Evolutionary conservation across 2,888 invertebrate genomes (phyloP).

Genomic region (Trichogramma evanescens): DNA sequence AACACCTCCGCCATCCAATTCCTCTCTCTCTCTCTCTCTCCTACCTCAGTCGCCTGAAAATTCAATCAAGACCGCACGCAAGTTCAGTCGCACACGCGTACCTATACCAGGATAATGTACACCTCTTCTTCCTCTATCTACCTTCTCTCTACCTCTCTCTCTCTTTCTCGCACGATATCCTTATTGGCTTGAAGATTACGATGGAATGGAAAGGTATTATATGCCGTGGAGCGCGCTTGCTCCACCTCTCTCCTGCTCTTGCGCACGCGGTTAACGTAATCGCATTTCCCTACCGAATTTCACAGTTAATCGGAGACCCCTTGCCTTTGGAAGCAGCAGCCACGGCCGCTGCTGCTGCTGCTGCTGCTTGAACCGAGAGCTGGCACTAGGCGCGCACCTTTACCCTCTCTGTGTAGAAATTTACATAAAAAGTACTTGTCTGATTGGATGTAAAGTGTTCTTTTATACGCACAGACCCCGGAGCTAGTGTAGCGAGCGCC

Average conservation of each 20-base stretch:
- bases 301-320: conserved; percentile 26
- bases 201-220: too few species aligned
- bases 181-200: too few species aligned
- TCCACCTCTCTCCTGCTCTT: neutral
- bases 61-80: too few species aligned
- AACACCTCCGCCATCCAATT: too few species aligned
- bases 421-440: conserved; percentile 34
- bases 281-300: conserved; percentile 31
- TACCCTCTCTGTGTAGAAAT: conserved; percentile 24
- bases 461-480: conserved; percentile 5
- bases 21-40: too few species aligned
- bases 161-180: too few species aligned
- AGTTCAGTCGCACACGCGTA: too few species aligned
- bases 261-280: conserved; percentile 24
- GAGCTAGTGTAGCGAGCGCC: neutral
- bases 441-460: conserved; percentile 29
- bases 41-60: too few species aligned
- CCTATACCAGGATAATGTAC: too few species aligned
- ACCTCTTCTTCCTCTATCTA: too few species aligned
- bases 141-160: too few species aligned
- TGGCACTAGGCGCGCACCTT: conserved; percentile 20
- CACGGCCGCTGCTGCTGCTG: conserved; percentile 4
- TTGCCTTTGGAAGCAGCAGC: neutral
- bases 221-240: neutral
- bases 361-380: neutral